These are phyloP conservation scores for Phrixothrix hirtus DNA, from an alignment of 2,888 invertebrate species.

Conservation along the genomic window DNA sequence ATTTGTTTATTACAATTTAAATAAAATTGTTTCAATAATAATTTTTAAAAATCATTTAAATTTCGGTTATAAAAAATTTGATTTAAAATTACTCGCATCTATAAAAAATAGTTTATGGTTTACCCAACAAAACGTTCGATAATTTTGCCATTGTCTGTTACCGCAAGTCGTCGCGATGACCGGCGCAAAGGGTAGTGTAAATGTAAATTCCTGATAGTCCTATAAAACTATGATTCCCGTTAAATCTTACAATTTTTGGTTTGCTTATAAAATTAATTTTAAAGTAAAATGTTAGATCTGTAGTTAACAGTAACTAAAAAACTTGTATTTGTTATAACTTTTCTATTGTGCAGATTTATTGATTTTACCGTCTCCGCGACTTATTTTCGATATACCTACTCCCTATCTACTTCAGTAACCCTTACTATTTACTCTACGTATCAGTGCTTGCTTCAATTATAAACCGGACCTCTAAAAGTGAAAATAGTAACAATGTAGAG, in stretches of 20 bases:
- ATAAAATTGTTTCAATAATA: no score
- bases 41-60: no score
- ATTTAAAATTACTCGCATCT: neutral
- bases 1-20: no score
- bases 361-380: constrained; percentile 27
- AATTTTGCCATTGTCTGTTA: constrained; percentile 47
- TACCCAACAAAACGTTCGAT: constrained; percentile 40
- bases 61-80: neutral
- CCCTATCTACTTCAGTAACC: constrained; percentile 11
- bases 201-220: constrained; percentile 17
- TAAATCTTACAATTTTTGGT: constrained; percentile 3
- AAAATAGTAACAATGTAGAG: no score
- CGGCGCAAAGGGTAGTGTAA: constrained; percentile 45
- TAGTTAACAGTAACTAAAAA: neutral
- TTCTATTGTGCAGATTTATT: constrained; percentile 21
- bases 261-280: constrained; percentile 1
- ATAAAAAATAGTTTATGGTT: constrained; percentile 1
- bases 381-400: constrained; percentile 21
- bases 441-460: no score
- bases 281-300: constrained; percentile 2
- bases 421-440: neutral
- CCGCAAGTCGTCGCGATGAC: constrained; percentile 47
- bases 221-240: constrained; percentile 10
- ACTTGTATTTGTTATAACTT: neutral
- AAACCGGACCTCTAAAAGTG: no score